These are phyloP conservation scores for Tetanocera ferruginea DNA, from an alignment of 2,888 invertebrate genomes.

Conservation along the genomic window DNA sequence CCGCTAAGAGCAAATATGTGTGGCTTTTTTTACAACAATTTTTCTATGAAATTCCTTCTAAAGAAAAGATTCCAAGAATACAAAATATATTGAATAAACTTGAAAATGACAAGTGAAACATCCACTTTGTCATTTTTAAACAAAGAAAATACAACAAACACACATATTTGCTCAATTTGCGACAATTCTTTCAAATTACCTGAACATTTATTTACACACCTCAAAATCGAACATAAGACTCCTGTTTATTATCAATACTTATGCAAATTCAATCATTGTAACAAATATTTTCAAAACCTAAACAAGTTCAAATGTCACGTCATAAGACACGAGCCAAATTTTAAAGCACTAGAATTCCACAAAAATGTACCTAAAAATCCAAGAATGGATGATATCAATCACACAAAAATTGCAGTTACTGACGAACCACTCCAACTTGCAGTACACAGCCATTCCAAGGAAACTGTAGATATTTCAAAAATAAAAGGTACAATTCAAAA, in stretches of 20 bases:
- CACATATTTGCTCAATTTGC: slow-evolving; percentile 40
- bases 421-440: not conserved
- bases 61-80: slow-evolving; percentile 23
- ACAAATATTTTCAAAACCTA: slow-evolving; percentile 31
- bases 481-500: slow-evolving; percentile 18
- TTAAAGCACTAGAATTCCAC: slow-evolving; percentile 5
- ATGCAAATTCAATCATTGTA: slow-evolving; percentile 25
- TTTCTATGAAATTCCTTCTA: slow-evolving; percentile 36
- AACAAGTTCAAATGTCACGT: slow-evolving; percentile 35
- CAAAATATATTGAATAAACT: slow-evolving; percentile 31
- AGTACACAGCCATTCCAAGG: not conserved
- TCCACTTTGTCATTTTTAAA: no score
- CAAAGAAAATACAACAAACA: slow-evolving; percentile 17
- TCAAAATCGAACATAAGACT: slow-evolving; percentile 20
- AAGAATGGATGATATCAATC: slow-evolving; percentile 1
- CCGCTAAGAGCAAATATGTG: slow-evolving; percentile 39
- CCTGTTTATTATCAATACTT: slow-evolving; percentile 23
- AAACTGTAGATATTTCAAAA: slow-evolving; percentile 25
- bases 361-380: slow-evolving; percentile 1
- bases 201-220: slow-evolving; percentile 23
- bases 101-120: slow-evolving; percentile 25
- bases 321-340: slow-evolving; percentile 17
- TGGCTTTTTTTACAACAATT: slow-evolving; percentile 37
- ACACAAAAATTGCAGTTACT: not conserved
- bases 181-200: slow-evolving; percentile 12